Evolutionary conservation across 1,140 invertebrate genomes (phyloP).

Genomic region (Halesus radiatus): DNA sequence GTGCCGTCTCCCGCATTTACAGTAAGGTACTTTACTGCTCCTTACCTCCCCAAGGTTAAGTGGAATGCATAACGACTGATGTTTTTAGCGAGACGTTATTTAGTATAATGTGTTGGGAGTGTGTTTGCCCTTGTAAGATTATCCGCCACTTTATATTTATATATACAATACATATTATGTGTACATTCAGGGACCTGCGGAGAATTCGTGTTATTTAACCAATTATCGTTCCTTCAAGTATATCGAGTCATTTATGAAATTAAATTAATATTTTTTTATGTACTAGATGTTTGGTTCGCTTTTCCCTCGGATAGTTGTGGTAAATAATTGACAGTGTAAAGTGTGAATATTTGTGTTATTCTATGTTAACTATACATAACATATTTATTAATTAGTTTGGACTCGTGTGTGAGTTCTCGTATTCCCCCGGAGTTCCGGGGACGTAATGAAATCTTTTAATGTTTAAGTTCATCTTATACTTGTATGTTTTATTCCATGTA

Average conservation of each 20-base stretch:
- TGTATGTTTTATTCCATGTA: conserved; percentile 37
- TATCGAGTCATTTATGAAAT: conserved; percentile 32
- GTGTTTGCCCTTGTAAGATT: conserved; percentile 39
- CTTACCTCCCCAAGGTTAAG: conserved; percentile 12
- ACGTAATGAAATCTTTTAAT: conserved; percentile 21
- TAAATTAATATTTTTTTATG: conserved; percentile 23
- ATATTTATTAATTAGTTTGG: conserved; percentile 27
- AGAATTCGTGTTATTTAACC: conserved; percentile 9
- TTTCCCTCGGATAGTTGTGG: not conserved
- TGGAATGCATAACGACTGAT: conserved; percentile 38
- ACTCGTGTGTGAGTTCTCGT: not conserved
- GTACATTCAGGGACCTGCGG: conserved; percentile 34
- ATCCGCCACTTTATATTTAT: conserved; percentile 25
- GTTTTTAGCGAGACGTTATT: conserved; percentile 37
- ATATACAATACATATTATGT: conserved; percentile 14
- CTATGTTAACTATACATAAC: conserved; percentile 34
- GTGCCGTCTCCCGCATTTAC: conserved; percentile 55
- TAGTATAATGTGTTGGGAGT: conserved; percentile 15
- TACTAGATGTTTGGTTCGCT: conserved; percentile 1
- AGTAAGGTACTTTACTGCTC: conserved; percentile 15
- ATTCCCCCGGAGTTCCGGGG: not conserved
- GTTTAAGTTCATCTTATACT: conserved; percentile 22
- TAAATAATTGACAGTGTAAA: conserved; percentile 21
- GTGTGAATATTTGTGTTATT: conserved; percentile 31
- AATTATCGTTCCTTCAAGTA: conserved; percentile 20